Base-by-base conservation (phyloP, 2,888 invertebrate species). In the Scelioninae gen. 1 region DNA sequence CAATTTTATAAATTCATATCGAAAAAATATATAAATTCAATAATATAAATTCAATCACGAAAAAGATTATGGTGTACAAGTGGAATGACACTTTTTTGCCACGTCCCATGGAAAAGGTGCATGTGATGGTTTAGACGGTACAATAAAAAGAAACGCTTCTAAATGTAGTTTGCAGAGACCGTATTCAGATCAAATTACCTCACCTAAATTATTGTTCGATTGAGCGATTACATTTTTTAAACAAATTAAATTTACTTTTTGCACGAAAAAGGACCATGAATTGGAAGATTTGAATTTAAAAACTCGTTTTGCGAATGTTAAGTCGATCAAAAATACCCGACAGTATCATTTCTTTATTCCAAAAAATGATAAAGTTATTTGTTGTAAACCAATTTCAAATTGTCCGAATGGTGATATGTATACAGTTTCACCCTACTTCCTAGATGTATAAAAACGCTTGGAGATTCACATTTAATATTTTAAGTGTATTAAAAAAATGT, bases 131-230 rank as follows among this genome's bases (percentile, higher is more conserved):
- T 13, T 47, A 6, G n/a, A 71, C 2, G 71, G 51, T 9, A 71
- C 71, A n/a, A 53, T 78, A 2, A 71, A 71, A 66, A 68, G 68
- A 31, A 6, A 43, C 15, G 58, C 68, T 0, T 68, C 11, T 10
- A 68, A 69, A 51, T n/a, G 53, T 0, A 77, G 77, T 16, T 3
- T 69, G 49, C 66, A 66, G 23, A 29, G 45, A 65, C 7, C 15
- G 15, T 13, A 0, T 6, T 47, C 62, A n/a, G 15, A n/a, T 5
- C 34, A 5, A 34, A n/a, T n/a, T n/a, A n/a, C n/a, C n/a, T n/a
- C n/a, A n/a, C n/a, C n/a, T n/a, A n/a, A n/a, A n/a, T n/a, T n/a
- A n/a, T n/a, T n/a, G n/a, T n/a, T n/a, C n/a, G n/a, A n/a, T n/a
- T n/a, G n/a, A n/a, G n/a, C n/a, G n/a, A n/a, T n/a, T n/a, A n/a